phyloP scores from a whole-genome alignment of 2,113 vertebrate genomes.

The Gallinago jamesoni region DNA sequence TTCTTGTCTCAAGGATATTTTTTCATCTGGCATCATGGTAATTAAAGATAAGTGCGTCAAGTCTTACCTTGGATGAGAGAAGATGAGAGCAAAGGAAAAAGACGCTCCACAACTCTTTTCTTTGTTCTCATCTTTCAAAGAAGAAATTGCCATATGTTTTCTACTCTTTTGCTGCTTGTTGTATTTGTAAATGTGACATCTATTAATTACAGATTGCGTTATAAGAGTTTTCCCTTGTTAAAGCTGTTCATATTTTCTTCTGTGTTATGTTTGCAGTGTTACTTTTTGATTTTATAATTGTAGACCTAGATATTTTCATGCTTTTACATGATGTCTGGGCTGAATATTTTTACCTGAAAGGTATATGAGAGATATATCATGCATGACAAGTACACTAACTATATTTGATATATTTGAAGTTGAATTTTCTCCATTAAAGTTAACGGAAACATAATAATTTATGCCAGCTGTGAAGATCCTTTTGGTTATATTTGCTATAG shows the following conservation, averaged over 20 bases:
- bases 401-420: neutral
- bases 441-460: constrained; percentile 2
- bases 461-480: neutral
- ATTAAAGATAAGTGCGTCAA: constrained; percentile 37
- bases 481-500: neutral
- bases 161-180: neutral
- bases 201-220: neutral
- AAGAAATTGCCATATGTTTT: neutral
- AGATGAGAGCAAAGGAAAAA: neutral
- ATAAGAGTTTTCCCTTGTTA: neutral
- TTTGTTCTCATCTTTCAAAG: constrained; percentile 29
- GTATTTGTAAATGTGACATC: neutral
- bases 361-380: neutral
- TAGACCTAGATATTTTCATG: neutral
- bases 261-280: neutral
- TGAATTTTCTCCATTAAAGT: neutral
- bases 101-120: neutral
- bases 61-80: neutral
- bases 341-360: neutral
- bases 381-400: neutral
- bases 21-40: neutral
- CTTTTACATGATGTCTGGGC: neutral
- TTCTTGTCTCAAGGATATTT: neutral
- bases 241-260: neutral
- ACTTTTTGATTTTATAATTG: constrained; percentile 7